These are phyloP conservation scores for Sebastolobus alascanus DNA, from an alignment of 2,797 vertebrate genomes.

Conservation along the genomic window DNA sequence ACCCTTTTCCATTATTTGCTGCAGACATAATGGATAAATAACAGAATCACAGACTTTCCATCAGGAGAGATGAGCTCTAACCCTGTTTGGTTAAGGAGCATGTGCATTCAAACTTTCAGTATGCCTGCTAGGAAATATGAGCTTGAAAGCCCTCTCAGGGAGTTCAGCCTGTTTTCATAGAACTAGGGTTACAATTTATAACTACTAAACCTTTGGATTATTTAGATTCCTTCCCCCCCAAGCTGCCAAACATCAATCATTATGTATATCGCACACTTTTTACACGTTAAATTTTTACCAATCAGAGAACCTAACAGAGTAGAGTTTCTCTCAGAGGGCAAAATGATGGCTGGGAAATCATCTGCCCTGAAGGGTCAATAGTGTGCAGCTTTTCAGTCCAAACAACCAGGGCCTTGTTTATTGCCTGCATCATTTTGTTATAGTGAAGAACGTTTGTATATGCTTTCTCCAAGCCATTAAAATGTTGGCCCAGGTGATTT, in stretches of 20 bases:
- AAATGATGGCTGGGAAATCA: conserved; percentile 7
- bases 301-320: background rate
- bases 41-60: conserved; percentile 13
- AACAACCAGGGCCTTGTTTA: background rate
- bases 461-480: background rate
- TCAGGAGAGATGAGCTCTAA: conserved; percentile 8
- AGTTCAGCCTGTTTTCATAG: background rate
- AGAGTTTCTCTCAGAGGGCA: background rate
- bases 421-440: background rate
- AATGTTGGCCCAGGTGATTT: conserved; percentile 1
- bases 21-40: conserved; percentile 30
- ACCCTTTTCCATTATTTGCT: conserved; percentile 36
- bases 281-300: background rate
- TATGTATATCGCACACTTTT: background rate
- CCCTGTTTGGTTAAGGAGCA: background rate
- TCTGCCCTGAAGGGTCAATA: conserved; percentile 27
- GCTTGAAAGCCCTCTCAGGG: background rate
- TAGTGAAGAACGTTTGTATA: conserved; percentile 1
- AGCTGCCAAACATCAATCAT: background rate
- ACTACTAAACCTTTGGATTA: conserved; percentile 6
- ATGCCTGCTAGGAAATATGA: background rate
- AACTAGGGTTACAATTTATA: background rate
- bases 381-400: conserved; percentile 27
- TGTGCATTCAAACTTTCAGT: conserved; percentile 3
- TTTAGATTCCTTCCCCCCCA: background rate